Conservation (phyloP, 2,888 invertebrate species). For the Seira sanloemensis region DNA sequence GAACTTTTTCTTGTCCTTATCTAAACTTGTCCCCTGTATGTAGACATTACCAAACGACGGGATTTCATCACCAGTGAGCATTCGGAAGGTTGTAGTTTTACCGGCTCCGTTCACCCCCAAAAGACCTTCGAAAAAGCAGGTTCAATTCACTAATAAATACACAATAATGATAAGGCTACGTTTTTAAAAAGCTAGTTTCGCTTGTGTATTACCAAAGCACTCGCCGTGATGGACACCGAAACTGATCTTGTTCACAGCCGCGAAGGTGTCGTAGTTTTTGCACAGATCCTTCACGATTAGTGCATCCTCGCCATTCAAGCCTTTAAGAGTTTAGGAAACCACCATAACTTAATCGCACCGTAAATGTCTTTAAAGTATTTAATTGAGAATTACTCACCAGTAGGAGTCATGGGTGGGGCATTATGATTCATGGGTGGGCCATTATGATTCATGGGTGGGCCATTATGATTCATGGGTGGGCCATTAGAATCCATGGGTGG, state of each 20-base stretch:
- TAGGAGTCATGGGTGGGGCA: too few relatives aligned
- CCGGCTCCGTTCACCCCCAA: conserved; percentile 74
- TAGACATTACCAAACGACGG: conserved; percentile 76
- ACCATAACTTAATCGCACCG: neutral
- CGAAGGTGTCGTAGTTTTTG: conserved; percentile 74
- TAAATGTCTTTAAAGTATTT: too few relatives aligned
- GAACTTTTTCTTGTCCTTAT: neutral
- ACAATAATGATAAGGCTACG: too few relatives aligned
- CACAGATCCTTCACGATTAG: conserved; percentile 48
- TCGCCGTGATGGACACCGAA: conserved; percentile 80
- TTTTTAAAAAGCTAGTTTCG: too few relatives aligned
- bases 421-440: too few relatives aligned
- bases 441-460: too few relatives aligned
- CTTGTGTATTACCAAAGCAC: conserved; percentile 76
- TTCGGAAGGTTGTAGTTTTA: conserved; percentile 79
- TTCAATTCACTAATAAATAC: too few relatives aligned
- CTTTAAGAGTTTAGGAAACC: too few relatives aligned
- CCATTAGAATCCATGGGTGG: too few relatives aligned
- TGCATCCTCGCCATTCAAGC: conserved; percentile 57
- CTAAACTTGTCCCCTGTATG: neutral
- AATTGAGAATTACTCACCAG: neutral
- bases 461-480: too few relatives aligned
- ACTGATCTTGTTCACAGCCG: conserved; percentile 82
- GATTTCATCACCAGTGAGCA: conserved; percentile 78
- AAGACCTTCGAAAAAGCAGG: conserved; percentile 74